Evolutionary conservation across 2,113 vertebrate genomes (phyloP), one percentile per base, ranked within the genome.

Genomic region (Dasyprocta punctata): DNA sequence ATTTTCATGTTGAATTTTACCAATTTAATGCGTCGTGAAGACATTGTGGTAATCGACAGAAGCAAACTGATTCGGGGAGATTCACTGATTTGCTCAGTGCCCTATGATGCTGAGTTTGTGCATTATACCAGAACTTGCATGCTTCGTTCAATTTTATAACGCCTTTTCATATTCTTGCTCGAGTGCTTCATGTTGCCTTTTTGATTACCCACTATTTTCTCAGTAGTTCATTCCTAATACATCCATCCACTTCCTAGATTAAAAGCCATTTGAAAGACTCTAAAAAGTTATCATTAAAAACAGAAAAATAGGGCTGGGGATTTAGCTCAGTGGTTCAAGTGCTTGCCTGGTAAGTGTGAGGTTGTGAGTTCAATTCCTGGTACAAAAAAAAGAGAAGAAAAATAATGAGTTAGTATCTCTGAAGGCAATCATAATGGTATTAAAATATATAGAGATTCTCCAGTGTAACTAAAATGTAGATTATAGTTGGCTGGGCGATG

Each of bases 171-270:
- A 4, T 33, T 3, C 2, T 38, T 1, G 17, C 26, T 7, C 22
- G 12, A 1, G 1, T 17, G 6, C 0, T 4, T 63, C 28, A 6
- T 49, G 67, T 24, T 24, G 13, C 36, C 38, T 10, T 77, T 44
- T 38, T 80, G 33, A 65, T 52, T 5, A 38, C 8, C 1, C 0
- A 6, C 47, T 47, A 20, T 26, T 44, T 44, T 26, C 10, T n/a
- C n/a, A 14, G 8, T 0, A 0, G 0, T 44, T n/a, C 28, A 4
- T 26, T 87, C 47, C 4, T 3, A 67, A 19, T 54, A 3, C 28
- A 14, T 52, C 7, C 54, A 20, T 16, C 47, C 30, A 0, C 67
- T 90, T 61, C 75, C 38, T 13, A 61, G 56, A 38, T 19, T 0
- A 12, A 65, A 91, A 81, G 3, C 30, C 7, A 14, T 12, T 12